These are phyloP conservation scores for Agrilus cyanescens DNA, from an alignment of 2,888 invertebrate genomes.

Conservation along the genomic window DNA sequence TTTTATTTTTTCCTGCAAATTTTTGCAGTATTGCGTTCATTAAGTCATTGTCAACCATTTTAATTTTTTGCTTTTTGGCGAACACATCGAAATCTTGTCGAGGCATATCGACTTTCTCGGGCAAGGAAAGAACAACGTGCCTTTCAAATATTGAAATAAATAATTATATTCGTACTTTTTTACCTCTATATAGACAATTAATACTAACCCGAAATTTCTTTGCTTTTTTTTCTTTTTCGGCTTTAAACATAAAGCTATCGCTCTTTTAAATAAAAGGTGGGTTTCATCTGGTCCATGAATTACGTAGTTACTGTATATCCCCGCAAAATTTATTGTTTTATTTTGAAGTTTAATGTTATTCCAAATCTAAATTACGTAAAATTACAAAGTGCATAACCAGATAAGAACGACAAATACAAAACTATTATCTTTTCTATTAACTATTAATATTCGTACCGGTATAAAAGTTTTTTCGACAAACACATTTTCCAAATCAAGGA, in stretches of 20 bases:
- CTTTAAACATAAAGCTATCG: constrained; percentile 36
- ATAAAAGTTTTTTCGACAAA: constrained; percentile 36
- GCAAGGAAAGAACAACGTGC: constrained; percentile 33
- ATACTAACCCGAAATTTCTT: constrained; percentile 34
- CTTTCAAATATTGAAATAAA: constrained; percentile 17
- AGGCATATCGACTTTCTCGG: constrained; percentile 22
- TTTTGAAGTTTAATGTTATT: constrained; percentile 18
- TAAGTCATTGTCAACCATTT: constrained; percentile 27
- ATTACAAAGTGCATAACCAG: no score
- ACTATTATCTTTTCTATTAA: no score
- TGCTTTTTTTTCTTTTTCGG: constrained; percentile 35
- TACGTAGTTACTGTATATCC: constrained; percentile 37
- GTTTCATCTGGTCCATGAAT: constrained; percentile 36
- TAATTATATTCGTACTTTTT: background rate
- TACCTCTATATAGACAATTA: constrained; percentile 1
- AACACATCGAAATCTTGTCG: constrained; percentile 26
- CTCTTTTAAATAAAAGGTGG: constrained; percentile 37
- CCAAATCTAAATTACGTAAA: constrained; percentile 9
- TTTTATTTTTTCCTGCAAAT: constrained; percentile 30
- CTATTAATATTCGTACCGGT: constrained; percentile 21
- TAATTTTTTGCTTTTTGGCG: constrained; percentile 28
- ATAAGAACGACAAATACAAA: no score
- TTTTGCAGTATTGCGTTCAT: constrained; percentile 27
- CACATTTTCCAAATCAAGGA: constrained; percentile 39
- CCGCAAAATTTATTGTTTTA: constrained; percentile 32